phyloP scores from a whole-genome alignment of 2,888 invertebrate genomes.

The Rugalucina vietnamica region DNA sequence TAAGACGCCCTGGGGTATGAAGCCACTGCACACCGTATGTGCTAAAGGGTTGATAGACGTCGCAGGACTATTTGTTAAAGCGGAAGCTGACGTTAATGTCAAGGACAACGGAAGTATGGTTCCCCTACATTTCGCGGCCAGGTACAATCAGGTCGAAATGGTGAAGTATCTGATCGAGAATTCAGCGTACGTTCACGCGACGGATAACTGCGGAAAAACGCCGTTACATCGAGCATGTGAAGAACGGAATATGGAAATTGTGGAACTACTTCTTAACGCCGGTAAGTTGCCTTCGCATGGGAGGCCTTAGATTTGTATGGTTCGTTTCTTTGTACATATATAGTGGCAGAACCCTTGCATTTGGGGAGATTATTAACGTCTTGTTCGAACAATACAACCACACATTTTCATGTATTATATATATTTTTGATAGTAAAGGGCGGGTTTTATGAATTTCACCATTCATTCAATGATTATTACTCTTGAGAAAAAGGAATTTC shows the following conservation, averaged over 20 bases:
- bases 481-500: too few relatives aligned
- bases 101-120: conserved; percentile 47
- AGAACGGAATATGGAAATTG: conserved; percentile 30
- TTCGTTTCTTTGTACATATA: too few relatives aligned
- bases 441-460: too few relatives aligned
- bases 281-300: too few relatives aligned
- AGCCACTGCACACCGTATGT: conserved; percentile 49
- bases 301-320: too few relatives aligned
- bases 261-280: conserved; percentile 34
- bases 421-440: too few relatives aligned
- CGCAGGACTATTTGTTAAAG: conserved; percentile 26
- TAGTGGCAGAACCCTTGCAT: too few relatives aligned
- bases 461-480: too few relatives aligned
- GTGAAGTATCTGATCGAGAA: conserved; percentile 44
- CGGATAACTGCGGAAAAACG: conserved; percentile 47
- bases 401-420: too few relatives aligned
- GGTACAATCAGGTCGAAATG: conserved; percentile 41
- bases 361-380: too few relatives aligned
- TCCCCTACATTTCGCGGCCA: conserved; percentile 48
- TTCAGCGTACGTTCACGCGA: conserved; percentile 31
- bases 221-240: conserved; percentile 56
- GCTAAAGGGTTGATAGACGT: conserved; percentile 26
- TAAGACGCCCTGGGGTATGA: conserved; percentile 29
- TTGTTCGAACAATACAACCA: too few relatives aligned
- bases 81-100: conserved; percentile 34